A percentile compares a stretch with the other conserved stretches of the same genome.
Conservation (phyloP, 2,797 vertebrate species). For the Paramormyrops hopkinsi region DNA sequence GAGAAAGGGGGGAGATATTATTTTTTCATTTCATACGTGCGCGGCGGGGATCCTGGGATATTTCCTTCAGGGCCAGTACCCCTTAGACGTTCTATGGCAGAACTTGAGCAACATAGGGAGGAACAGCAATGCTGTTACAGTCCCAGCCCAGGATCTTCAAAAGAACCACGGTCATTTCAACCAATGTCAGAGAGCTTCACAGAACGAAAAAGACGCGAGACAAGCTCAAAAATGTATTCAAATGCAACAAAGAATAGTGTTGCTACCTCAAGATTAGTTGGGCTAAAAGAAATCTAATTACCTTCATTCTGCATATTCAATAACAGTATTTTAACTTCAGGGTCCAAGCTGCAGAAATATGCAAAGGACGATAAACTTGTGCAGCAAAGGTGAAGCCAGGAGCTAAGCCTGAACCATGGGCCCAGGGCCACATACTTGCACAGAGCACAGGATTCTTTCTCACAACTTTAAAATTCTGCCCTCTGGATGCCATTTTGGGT, state of each 20-base stretch:
- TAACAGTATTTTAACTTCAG: background rate
- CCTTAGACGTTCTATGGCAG: background rate
- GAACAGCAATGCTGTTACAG: background rate
- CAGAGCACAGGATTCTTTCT: background rate
- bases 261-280: background rate
- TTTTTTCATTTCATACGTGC: constrained; percentile 5
- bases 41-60: background rate
- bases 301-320: background rate
- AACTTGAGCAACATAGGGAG: background rate
- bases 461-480: constrained; percentile 9
- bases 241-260: background rate
- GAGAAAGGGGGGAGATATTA: background rate
- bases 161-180: no score
- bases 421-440: background rate
- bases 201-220: background rate
- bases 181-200: background rate
- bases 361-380: background rate
- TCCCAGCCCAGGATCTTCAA: background rate
- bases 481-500: constrained; percentile 16
- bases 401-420: background rate
- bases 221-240: background rate
- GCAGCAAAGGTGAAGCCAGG: background rate
- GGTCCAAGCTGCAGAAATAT: background rate
- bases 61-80: background rate
- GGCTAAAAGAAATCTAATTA: background rate